Evolutionary conservation across 2,113 vertebrate species (phyloP).

Genomic region (Scomber scombrus): DNA sequence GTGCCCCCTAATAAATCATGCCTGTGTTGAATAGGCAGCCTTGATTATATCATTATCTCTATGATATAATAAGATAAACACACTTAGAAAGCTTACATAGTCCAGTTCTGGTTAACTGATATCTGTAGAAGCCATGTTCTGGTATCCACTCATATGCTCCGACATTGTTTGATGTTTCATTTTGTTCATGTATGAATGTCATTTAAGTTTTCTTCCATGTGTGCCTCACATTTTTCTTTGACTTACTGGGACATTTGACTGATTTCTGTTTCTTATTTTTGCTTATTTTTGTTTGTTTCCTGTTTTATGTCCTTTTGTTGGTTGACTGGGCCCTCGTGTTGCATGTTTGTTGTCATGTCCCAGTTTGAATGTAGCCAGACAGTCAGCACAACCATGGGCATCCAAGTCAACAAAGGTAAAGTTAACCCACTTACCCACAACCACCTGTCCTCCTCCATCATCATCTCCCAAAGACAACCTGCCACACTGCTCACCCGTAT

Average conservation of each 20-base stretch:
- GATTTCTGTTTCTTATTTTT: constrained; percentile 55
- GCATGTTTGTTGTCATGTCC: constrained; percentile 82
- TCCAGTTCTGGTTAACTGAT: constrained; percentile 28
- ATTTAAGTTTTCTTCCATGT: constrained; percentile 58
- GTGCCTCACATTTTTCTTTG: constrained; percentile 56
- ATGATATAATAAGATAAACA: constrained; percentile 34
- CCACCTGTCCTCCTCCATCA: constrained; percentile 41
- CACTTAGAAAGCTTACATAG: constrained; percentile 16
- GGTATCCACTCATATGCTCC: constrained; percentile 74
- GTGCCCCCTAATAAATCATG: constrained; percentile 42
- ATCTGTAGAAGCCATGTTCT: constrained; percentile 49
- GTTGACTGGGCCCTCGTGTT: constrained; percentile 75
- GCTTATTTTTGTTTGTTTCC: constrained; percentile 43
- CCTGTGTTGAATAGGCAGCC: constrained; percentile 21
- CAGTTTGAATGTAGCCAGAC: constrained; percentile 86
- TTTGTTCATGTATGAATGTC: constrained; percentile 48
- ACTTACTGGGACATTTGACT: constrained; percentile 58
- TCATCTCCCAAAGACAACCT: constrained; percentile 46
- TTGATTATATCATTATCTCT: constrained; percentile 35
- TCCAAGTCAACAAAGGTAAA: constrained; percentile 85
- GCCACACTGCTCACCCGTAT: constrained; percentile 50
- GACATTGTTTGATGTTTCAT: constrained; percentile 38
- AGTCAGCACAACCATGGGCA: constrained; percentile 80
- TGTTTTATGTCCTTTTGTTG: constrained; percentile 69
- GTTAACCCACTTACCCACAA: constrained; percentile 64